Percentiles rank a stretch among this genome's conserved stretches.
These are phyloP conservation scores for Eleginops maclovinus DNA, from an alignment of 2,113 vertebrate species.

Conservation along the genomic window DNA sequence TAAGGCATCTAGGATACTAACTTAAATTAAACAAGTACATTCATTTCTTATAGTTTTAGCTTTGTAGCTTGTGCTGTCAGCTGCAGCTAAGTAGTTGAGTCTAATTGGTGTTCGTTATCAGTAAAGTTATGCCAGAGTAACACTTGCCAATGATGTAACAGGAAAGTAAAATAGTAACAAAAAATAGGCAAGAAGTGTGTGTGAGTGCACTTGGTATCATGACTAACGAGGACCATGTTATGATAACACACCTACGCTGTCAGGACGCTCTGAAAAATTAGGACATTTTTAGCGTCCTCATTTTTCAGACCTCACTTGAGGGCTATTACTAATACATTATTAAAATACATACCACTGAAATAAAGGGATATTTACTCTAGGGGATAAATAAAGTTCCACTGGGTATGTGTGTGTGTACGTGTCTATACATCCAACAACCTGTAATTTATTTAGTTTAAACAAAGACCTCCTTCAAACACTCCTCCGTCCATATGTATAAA, in stretches of 20 bases:
- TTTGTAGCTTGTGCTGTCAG: background rate
- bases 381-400: background rate
- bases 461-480: constrained; percentile 32
- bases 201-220: no score
- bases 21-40: background rate
- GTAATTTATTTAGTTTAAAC: constrained; percentile 63
- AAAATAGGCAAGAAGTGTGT: background rate
- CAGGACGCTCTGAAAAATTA: no score
- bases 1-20: background rate
- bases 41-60: background rate
- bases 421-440: constrained; percentile 18
- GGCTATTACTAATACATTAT: background rate
- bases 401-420: background rate
- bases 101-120: background rate
- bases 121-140: background rate
- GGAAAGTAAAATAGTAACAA: background rate
- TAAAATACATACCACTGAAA: constrained; percentile 10
- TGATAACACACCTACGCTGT: no score
- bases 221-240: no score
- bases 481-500: constrained; percentile 58
- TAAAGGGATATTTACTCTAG: background rate
- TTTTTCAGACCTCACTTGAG: no score
- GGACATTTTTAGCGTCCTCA: no score
- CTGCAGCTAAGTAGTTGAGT: background rate
- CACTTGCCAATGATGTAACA: background rate